Base-by-base conservation (phyloP, 2,113 vertebrate genomes). In the Pomatorhinus ruficollis region DNA sequence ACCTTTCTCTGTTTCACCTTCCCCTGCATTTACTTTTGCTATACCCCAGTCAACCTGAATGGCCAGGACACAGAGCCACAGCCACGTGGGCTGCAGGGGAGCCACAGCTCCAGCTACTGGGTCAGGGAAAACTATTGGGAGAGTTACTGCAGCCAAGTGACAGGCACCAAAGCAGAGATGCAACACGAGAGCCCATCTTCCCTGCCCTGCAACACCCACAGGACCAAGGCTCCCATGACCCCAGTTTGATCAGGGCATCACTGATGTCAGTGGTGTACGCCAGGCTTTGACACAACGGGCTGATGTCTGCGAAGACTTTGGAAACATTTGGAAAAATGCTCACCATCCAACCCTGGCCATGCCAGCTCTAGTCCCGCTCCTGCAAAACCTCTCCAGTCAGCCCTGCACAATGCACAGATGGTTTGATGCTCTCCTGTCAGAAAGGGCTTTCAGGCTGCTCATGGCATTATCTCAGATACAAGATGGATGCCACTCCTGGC, bases 401-500 rank as follows among this genome's bases (percentile, higher is more conserved):
- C 33, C 47, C 64, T 23, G 11, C 3, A 4, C 1, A 2, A 61
- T 2, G 20, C 65, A 52, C 2, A 5, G 84, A 44, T 64, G 53
- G 27, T 25, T 31, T 42, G 47, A 63, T 9, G 24, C 31, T 69
- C 35, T 60, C 45, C 78, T 68, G 33, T 27, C 59, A 72, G 57
- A 88, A 81, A 65, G 2, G 14, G 52, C 54, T 80, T 82, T 79
- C 64, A 50, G 50, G 39, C 40, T 60, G 47, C 65, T 57, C 10
- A 0, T 16, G 40, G 53, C 33, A 53, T 81, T 78, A 59, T 44
- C 69, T 78, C 57, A n/a, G 52, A 50, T 31, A 71, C 22, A 87
- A 87, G 77, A 94, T 40, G 40, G 53, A 94, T 74, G 42, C 33
- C 45, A 49, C 56, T 60, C 33, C 65, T 94, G 92, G 88, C 85